These are phyloP conservation scores for Paramormyrops hopkinsi DNA, from an alignment of 2,797 vertebrate genomes.

Conservation along the genomic window DNA sequence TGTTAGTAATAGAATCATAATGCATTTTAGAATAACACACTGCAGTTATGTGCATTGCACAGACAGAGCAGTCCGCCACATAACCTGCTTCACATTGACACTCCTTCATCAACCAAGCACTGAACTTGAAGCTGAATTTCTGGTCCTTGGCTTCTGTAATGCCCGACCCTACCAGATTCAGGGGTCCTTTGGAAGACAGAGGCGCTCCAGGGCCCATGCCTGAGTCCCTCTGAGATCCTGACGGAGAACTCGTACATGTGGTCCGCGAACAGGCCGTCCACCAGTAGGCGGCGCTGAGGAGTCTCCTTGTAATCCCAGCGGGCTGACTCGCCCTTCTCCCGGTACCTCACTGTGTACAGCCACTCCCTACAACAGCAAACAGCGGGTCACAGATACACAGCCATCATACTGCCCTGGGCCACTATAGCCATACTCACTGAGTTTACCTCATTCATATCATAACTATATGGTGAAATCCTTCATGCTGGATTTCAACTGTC, in stretches of 20 bases:
- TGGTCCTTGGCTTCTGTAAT: neutral
- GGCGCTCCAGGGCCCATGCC: conserved; percentile 82
- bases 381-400: neutral
- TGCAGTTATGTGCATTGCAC: neutral
- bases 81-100: neutral
- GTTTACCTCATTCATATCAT: neutral
- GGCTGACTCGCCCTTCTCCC: conserved; percentile 92
- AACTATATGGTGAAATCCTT: neutral
- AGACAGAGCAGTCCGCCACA: neutral
- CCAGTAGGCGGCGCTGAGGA: conserved; percentile 68
- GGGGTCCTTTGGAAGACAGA: conserved; percentile 95
- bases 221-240: conserved; percentile 75
- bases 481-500: neutral
- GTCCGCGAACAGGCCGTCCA: conserved; percentile 80
- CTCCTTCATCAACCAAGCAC: neutral
- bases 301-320: conserved; percentile 89
- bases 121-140: neutral
- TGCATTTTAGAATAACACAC: neutral
- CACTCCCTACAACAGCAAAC: conserved; percentile 46
- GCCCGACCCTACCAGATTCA: conserved; percentile 74
- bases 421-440: neutral
- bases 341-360: conserved; percentile 79
- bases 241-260: conserved; percentile 95
- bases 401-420: neutral
- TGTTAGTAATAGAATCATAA: neutral